Base-by-base conservation (phyloP, 2,888 invertebrate species). In the Furcula furcula region DNA sequence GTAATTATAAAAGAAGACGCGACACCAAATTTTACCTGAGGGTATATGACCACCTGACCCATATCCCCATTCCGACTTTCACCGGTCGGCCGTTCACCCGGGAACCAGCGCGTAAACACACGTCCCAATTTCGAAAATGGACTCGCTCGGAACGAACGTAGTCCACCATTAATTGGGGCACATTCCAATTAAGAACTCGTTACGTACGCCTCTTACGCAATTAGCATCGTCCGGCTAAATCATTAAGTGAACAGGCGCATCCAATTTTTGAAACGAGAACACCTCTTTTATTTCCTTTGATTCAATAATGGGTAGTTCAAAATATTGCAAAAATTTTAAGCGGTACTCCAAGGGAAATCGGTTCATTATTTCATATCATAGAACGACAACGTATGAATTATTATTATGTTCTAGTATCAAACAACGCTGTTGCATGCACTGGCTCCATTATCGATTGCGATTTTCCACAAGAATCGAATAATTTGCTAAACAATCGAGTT, bases 41-140 rank as follows among this genome's bases (percentile, higher is more conserved):
- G 84, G 87, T 87, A 85, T 85, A 85, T 76, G 84, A 80, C 85
- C 86, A 86, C 77, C 70, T 86, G 85, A 86, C 87, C 87, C 75
- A 87, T 85, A 85, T 85, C 68, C 60, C 57, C 61, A 65, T 70
- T 72, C 75, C 77, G 71, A 81, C 85, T 85, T 86, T 85, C 84
- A 81, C 85, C 81, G 68, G 66, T 11, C 69, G 87, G 84, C 65
- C 86, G 64, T 86, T 85, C 76, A 86, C 86, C 87, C 83, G 80
- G 80, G 80, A 82, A 76, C 76, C 70, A 69, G 59, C 72, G 68
- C 68, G 72, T 76, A 75, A 76, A 77, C 81, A 70, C 73, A 71
- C 76, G 81, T 66, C 82, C 68, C 73, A 73, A 76, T 80, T 85
- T 79, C 70, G 68, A 71, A 75, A 73, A 78, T 78, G 77, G 76